Evolutionary conservation across 2,888 invertebrate species (phyloP).

Genomic region (Sphinx pinastri): DNA sequence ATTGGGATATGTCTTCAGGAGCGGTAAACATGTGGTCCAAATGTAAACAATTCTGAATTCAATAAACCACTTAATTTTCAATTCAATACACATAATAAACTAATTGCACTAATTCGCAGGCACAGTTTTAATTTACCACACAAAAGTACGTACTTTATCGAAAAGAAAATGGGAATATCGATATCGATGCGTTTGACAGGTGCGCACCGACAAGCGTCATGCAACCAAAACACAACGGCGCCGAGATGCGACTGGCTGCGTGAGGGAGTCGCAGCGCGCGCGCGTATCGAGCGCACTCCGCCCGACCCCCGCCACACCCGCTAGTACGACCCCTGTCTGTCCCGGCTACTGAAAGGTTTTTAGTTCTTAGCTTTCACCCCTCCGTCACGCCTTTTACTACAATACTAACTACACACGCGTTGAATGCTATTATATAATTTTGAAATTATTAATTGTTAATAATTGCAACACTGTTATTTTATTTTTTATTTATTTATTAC

Average conservation of each 20-base stretch:
- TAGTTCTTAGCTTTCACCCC: constrained; percentile 52
- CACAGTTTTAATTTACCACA: constrained; percentile 34
- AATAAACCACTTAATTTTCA: constrained; percentile 40
- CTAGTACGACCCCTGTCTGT: constrained; percentile 64
- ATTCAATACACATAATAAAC: constrained; percentile 34
- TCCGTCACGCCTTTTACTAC: constrained; percentile 40
- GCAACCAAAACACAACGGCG: constrained; percentile 58
- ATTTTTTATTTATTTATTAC: too few species aligned
- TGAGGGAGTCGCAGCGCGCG: constrained; percentile 68
- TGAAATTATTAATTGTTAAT: neutral
- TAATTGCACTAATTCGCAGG: constrained; percentile 30
- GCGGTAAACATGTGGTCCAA: constrained; percentile 66
- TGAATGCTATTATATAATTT: constrained; percentile 15
- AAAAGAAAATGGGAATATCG: constrained; percentile 62
- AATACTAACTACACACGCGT: constrained; percentile 34
- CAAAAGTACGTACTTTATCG: constrained; percentile 67
- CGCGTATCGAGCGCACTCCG: constrained; percentile 79
- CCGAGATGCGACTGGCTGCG: constrained; percentile 73
- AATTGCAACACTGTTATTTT: neutral
- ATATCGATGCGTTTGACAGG: constrained; percentile 74
- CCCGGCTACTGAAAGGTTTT: constrained; percentile 52
- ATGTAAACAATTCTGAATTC: constrained; percentile 80
- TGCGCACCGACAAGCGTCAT: constrained; percentile 56
- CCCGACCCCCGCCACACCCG: constrained; percentile 68
- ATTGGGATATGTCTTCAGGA: constrained; percentile 35